phyloP scores from a whole-genome alignment of 2,888 invertebrate species.

The Microchrysa polita region DNA sequence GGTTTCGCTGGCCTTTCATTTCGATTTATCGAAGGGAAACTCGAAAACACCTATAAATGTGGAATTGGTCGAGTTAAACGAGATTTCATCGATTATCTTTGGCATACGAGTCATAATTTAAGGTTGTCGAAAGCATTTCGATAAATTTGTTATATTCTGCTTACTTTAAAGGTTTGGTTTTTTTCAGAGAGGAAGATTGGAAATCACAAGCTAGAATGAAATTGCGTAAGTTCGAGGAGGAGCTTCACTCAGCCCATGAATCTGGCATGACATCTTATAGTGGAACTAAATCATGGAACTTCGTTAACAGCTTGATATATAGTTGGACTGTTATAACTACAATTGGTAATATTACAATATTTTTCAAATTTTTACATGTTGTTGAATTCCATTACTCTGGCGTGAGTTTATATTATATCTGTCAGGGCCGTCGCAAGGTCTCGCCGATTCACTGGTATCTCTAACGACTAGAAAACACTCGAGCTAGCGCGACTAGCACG shows the following conservation, averaged over 20 bases:
- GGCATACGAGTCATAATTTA: constrained; percentile 83
- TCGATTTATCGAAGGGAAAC: constrained; percentile 83
- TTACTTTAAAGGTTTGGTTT: neutral
- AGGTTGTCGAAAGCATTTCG: constrained; percentile 60
- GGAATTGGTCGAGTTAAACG: constrained; percentile 87
- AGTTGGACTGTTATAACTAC: constrained; percentile 88
- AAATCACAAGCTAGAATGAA: constrained; percentile 84
- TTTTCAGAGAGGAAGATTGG: constrained; percentile 83
- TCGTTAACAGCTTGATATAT: constrained; percentile 86
- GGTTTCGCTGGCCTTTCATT: constrained; percentile 84
- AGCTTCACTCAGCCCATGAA: constrained; percentile 83
- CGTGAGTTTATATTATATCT: no score
- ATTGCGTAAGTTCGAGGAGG: constrained; percentile 85
- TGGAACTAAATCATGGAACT: constrained; percentile 87
- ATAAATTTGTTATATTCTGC: neutral
- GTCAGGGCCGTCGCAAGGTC: no score
- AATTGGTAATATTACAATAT: constrained; percentile 77
- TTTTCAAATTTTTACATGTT: constrained; percentile 52
- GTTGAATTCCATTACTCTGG: no score
- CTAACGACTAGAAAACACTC: no score
- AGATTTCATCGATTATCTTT: constrained; percentile 84
- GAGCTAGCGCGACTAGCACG: no score
- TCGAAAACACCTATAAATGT: constrained; percentile 88
- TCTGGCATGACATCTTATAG: constrained; percentile 85
- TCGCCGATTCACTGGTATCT: no score